These are phyloP conservation scores for Pseudomugil tenellus DNA, from an alignment of 2,797 vertebrate genomes.

Conservation along the genomic window DNA sequence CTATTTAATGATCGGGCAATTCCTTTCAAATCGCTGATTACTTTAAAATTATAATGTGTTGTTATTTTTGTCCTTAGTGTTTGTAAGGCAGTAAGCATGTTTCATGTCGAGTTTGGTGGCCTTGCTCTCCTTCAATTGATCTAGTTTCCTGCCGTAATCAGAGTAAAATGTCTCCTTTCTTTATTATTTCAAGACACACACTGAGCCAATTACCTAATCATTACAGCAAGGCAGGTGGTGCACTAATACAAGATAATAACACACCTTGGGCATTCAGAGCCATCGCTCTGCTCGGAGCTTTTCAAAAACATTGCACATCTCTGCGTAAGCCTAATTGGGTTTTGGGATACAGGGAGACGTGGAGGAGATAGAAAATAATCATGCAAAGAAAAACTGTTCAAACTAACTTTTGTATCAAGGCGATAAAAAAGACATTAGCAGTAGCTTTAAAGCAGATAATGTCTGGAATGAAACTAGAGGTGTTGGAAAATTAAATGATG, in stretches of 20 bases:
- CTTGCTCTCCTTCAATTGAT: conserved; percentile 42
- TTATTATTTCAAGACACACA: conserved; percentile 82
- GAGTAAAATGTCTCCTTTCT: conserved; percentile 73
- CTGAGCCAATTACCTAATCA: conserved; percentile 84
- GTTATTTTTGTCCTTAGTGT: not conserved
- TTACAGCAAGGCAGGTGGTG: conserved; percentile 85
- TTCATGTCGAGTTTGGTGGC: conserved; percentile 25
- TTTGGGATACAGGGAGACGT: conserved; percentile 51
- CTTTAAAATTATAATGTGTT: not conserved
- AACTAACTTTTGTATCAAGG: conserved; percentile 38
- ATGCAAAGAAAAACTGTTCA: conserved; percentile 26
- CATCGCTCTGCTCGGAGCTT: conserved; percentile 68
- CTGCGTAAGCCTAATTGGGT: conserved; percentile 71
- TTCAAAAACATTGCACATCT: conserved; percentile 62
- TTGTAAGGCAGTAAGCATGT: conserved; percentile 8
- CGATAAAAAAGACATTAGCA: conserved; percentile 26
- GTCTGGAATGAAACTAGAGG: not conserved
- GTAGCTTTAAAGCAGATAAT: conserved; percentile 8
- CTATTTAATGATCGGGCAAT: conserved; percentile 11
- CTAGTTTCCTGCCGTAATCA: conserved; percentile 68
- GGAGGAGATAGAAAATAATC: conserved; percentile 23
- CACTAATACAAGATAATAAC: conserved; percentile 85
- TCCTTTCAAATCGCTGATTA: not conserved
- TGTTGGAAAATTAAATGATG: not conserved
- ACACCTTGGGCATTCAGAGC: conserved; percentile 80